A percentile compares a stretch with the other conserved stretches of the same genome.
phyloP scores from a whole-genome alignment of 2,797 vertebrate species.

The Astyanax mexicanus region DNA sequence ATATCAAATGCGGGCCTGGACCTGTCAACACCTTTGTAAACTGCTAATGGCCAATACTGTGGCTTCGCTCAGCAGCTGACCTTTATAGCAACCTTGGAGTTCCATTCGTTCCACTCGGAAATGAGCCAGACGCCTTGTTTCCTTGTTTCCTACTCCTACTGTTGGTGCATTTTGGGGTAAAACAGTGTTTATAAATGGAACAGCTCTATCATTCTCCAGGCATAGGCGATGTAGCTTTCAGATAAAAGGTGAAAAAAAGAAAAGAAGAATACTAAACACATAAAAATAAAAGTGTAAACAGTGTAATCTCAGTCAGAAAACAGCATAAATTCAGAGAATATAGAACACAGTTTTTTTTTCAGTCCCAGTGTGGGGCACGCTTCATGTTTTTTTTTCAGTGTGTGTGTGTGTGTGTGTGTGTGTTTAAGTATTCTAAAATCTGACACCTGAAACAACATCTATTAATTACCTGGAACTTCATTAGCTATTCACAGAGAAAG shows the following conservation, averaged over 20 bases:
- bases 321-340: too few relatives aligned
- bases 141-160: slow-evolving; percentile 13
- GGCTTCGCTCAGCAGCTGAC: slow-evolving; percentile 7
- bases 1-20: slow-evolving; percentile 12
- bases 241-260: neutral
- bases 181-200: neutral
- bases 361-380: neutral
- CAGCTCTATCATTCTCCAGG: neutral
- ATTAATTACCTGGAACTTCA: neutral
- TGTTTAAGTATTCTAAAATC: neutral
- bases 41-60: slow-evolving; percentile 7
- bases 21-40: slow-evolving; percentile 12
- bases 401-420: too few relatives aligned
- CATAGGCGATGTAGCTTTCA: neutral
- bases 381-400: neutral
- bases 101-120: slow-evolving; percentile 1
- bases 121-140: too few relatives aligned
- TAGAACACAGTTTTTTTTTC: neutral
- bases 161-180: neutral
- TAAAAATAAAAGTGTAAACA: neutral
- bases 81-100: slow-evolving; percentile 18
- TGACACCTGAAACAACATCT: neutral
- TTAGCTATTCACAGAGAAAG: neutral
- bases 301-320: slow-evolving; percentile 12
- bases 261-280: too few relatives aligned